Conservation (phyloP, 2,113 vertebrate genomes). For the Bos javanicus region DNA sequence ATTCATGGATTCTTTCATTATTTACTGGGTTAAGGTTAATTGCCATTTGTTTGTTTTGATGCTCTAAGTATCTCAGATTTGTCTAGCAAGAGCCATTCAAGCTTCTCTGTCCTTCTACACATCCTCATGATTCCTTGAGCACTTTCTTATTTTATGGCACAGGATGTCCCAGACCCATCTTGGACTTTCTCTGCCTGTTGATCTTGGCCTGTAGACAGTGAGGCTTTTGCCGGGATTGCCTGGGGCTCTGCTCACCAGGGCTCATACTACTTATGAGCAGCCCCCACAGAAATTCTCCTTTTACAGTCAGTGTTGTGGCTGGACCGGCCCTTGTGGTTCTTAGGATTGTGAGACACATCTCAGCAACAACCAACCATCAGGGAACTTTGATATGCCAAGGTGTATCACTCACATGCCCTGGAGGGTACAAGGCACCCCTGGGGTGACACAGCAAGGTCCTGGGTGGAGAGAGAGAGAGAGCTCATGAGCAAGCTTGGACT, state of each 20-base stretch:
- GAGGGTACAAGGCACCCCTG: neutral
- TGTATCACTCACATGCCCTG: neutral
- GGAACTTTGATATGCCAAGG: neutral
- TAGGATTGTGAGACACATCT: neutral
- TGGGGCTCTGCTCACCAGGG: neutral
- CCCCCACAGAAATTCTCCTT: neutral
- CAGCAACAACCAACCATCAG: neutral
- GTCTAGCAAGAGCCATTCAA: neutral
- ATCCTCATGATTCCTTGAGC: neutral
- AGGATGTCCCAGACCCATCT: neutral
- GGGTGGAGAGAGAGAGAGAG: neutral
- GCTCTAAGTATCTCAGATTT: neutral
- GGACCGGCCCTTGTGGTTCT: neutral
- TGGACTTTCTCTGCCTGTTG: neutral
- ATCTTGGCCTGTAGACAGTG: neutral
- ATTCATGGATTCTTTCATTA: neutral
- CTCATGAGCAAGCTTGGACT: no score
- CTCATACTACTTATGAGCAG: neutral
- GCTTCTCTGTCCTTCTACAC: neutral
- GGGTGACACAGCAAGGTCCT: neutral
- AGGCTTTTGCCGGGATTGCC: fast-evolving
- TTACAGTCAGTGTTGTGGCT: neutral
- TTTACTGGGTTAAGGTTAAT: neutral
- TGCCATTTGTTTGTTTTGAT: neutral
- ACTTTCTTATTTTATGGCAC: neutral